These are phyloP conservation scores for Epirrhoe alternata DNA, from an alignment of 2,888 invertebrate genomes.

Conservation along the genomic window DNA sequence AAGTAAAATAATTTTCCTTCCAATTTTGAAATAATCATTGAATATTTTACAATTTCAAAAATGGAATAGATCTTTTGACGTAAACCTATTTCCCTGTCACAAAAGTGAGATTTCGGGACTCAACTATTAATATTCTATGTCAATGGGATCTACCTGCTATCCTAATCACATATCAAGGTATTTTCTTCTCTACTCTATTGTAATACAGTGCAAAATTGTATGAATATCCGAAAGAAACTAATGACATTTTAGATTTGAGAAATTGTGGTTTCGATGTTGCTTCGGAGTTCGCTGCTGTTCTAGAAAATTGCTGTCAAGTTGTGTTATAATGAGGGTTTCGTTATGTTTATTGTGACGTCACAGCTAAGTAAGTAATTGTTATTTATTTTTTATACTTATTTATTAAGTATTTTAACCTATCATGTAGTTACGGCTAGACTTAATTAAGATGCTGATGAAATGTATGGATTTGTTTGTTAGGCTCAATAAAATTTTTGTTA, in stretches of 20 bases:
- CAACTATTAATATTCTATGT: conserved; percentile 11
- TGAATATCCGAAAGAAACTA: conserved; percentile 3
- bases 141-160: conserved; percentile 18
- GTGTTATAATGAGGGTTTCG: conserved; percentile 12
- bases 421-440: too few species aligned
- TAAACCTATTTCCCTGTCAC: neutral
- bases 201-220: conserved; percentile 3
- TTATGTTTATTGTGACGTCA: neutral
- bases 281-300: conserved; percentile 21
- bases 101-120: neutral
- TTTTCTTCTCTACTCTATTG: neutral
- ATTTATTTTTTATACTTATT: too few species aligned
- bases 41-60: neutral
- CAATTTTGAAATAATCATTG: too few species aligned
- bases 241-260: conserved; percentile 31
- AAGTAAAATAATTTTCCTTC: too few species aligned
- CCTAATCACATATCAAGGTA: neutral
- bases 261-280: conserved; percentile 24
- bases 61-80: neutral
- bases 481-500: too few species aligned
- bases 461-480: too few species aligned
- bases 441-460: too few species aligned
- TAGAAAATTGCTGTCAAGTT: conserved; percentile 27
- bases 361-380: neutral
- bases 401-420: too few species aligned